Base-by-base conservation (phyloP, 2,888 invertebrate species). In the Apodemia zela region DNA sequence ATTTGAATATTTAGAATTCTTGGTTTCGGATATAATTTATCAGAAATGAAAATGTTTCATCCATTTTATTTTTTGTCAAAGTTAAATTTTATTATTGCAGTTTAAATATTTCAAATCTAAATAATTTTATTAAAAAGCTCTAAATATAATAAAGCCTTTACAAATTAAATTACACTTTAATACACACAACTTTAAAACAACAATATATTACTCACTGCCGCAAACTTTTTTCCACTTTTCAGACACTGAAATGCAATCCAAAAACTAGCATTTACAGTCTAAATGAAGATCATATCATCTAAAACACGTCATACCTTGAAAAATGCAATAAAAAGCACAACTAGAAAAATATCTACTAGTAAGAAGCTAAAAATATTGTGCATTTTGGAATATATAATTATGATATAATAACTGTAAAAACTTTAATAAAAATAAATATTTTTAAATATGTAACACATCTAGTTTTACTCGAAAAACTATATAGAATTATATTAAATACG, bases 181-280 rank as follows among this genome's bases (percentile, higher is more conserved):
- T 73, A 75, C 73, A 71, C 69, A 71, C 68, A 71, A 63, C 82
- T 85, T 78, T 79, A 78, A 77, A 79, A 78, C 54, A 54, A 57
- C 54, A 57, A 57, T 57, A 29, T 57, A 68, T 87, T 89, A 91
- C 90, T 91, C 85, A 91, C 91, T 90, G 83, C 90, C 90, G 86
- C 85, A 90, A 77, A 90, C 79, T 87, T 87, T 89, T 89, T 89
- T 89, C 89, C 89, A 87, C 81, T 89, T 89, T 71, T 90, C 90
- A 84, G 89, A 88, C 86, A 87, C 89, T 90, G 89, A 89, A 90
- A 89, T 84, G 82, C 86, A 88, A 89, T 85, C 76, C 78, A 81
- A 89, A 84, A 85, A 77, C 89, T 89, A 89, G 84, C 87, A 87
- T 87, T 88, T 84, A 85, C 83, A 84, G 62, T 69, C 78, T 75